Evolutionary conservation across 2,797 vertebrate genomes (phyloP), one percentile per base, ranked within the genome.

Genomic region (Gallinago nigripennis): DNA sequence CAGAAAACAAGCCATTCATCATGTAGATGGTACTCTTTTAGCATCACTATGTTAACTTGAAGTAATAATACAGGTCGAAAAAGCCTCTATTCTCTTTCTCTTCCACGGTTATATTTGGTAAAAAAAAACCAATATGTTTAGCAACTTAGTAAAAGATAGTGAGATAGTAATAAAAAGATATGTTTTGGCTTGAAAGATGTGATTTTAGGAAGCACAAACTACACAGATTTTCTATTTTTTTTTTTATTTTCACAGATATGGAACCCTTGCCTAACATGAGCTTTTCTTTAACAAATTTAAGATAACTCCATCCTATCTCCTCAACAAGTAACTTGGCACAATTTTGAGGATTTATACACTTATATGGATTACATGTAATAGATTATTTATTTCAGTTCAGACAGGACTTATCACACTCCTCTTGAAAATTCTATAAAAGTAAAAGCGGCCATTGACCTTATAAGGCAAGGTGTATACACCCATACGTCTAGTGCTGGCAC

Each of bases 401-500:
- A 57, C 13, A 64, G 9, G 24, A 85, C 12, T 57, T 46, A 70
- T 75, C 27, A 68, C 2, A 46, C 6, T 76, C 17, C 13, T 75
- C 51, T 58, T 70, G 54, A 79, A 79, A 90, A 72, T 39, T 51
- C 54, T n/a, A 8, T 41, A 41, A 64, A 70, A 71, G 19, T 41
- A 68, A 35, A 57, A n/a, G n/a, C 17, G 71, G 35, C 15, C 58
- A 43, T 3, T 77, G 31, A 90, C 69, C 24, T 57, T 51, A 0
- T 3, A 83, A 43, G 12, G 24, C 41, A 57, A 69, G 16, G 12
- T 61, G 17, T 16, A 12, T 20, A 63, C 11, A 77, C 3, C 6
- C 13, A 23, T 61, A 70, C 0, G 0, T 16, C n/a, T 27, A 80
- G 23, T n/a, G 69, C 51, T 19, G 21, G 30, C 23, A 50, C 6